A percentile compares a stretch with the other conserved stretches of the same genome.
These are phyloP conservation scores for Semicossyphus pulcher DNA, from an alignment of 2,113 vertebrate genomes.

Conservation along the genomic window DNA sequence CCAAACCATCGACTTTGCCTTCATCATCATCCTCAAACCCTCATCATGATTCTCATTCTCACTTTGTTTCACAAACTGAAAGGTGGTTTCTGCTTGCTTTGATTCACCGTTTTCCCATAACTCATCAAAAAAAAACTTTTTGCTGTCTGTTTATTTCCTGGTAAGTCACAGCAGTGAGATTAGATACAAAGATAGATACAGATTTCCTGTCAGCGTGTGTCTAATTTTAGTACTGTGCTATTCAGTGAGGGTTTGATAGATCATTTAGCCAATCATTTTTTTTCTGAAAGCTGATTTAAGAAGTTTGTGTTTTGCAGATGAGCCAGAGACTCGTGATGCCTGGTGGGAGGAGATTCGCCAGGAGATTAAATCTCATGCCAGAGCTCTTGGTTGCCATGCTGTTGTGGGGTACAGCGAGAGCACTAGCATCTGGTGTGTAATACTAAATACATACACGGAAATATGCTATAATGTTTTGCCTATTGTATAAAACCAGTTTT, in stretches of 20 bases:
- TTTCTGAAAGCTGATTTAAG: conserved; percentile 28
- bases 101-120: conserved; percentile 50
- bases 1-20: conserved; percentile 44
- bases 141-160: conserved; percentile 45
- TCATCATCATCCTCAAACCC: conserved; percentile 58
- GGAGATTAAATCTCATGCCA: conserved; percentile 99
- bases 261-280: neutral
- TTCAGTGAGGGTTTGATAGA: conserved; percentile 9
- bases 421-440: conserved; percentile 95
- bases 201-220: conserved; percentile 18
- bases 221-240: conserved; percentile 2
- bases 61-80: conserved; percentile 64
- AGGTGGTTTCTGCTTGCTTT: conserved; percentile 73
- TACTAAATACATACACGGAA: neutral
- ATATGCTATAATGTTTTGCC: neutral
- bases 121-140: conserved; percentile 53
- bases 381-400: conserved; percentile 97
- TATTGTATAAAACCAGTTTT: neutral
- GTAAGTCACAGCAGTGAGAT: conserved; percentile 49
- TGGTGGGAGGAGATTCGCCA: conserved; percentile 99
- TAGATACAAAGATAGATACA: conserved; percentile 4
- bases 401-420: conserved; percentile 98
- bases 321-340: conserved; percentile 97
- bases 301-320: conserved; percentile 90
- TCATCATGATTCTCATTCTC: conserved; percentile 54